Evolutionary conservation across 2,113 vertebrate genomes (phyloP).

Genomic region (Nicator chloris): DNA sequence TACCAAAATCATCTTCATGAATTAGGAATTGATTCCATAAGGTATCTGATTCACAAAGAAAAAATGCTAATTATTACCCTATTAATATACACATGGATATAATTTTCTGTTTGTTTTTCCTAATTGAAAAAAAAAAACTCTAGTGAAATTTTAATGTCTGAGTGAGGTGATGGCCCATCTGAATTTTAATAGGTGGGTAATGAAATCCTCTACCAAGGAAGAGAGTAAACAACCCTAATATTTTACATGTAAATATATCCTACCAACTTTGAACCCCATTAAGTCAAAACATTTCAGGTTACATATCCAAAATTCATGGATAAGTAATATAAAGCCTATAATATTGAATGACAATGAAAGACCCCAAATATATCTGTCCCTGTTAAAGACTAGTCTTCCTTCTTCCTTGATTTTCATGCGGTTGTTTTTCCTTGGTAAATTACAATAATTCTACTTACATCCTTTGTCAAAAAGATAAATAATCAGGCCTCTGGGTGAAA

Average conservation of each 20-base stretch:
- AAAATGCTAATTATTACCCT: neutral
- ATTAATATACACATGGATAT: neutral
- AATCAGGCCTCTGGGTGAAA: neutral
- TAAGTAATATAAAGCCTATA: neutral
- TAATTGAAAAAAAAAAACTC: neutral
- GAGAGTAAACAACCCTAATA: neutral
- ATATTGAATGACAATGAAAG: neutral
- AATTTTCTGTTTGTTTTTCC: neutral
- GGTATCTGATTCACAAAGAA: neutral
- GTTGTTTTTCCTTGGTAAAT: neutral
- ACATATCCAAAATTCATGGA: neutral
- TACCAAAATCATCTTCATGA: neutral
- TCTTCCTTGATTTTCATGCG: neutral
- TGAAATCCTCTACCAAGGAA: neutral
- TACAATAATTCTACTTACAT: neutral
- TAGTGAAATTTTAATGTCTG: neutral
- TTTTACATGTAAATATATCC: neutral
- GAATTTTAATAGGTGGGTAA: neutral
- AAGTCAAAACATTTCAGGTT: neutral
- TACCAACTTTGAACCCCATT: neutral
- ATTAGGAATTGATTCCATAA: neutral
- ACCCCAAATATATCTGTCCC: neutral
- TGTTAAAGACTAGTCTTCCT: neutral
- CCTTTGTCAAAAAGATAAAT: neutral
- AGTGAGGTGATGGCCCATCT: neutral